Base-by-base conservation (phyloP, 2,113 vertebrate genomes). In the Excalfactoria chinensis region DNA sequence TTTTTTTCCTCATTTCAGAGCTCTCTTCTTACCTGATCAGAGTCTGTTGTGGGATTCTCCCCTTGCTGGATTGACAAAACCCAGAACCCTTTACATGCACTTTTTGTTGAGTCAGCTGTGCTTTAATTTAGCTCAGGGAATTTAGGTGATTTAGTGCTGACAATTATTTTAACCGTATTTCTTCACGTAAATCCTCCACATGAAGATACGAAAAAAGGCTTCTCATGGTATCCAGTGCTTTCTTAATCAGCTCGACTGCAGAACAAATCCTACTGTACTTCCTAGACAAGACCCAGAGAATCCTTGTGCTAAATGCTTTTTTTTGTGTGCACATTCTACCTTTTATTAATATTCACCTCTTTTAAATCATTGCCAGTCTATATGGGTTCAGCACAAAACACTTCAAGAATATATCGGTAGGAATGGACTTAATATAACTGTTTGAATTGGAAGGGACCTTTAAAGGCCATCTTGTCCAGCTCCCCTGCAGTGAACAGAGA, bases 351-450 rank as follows among this genome's bases (percentile, higher is more conserved):
- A 48, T 56, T 90, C 5, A 70, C 66, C 28, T 23, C 1, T 73
- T 48, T 2, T 0, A 73, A 88, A 66, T 43, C 56, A 9, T 48
- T 84, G n/a, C 40, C 59, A 70, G 30, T 0, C 0, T 56, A 11
- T 23, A 48, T 48, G 13, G 11, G 8, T 83, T 92, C 69, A 55
- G 13, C 74, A 76, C 0, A 2, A 91, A 70, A 11, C 25, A 23
- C 3, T 69, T 69, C 32, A 70, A 30, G 56, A 60, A 7, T 21
- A 19, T 60, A 20, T 34, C 20, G 49, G 44, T 59, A 85, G 35
- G 18, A 63, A 35, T 11, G 6, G 8, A 18, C 14, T 76, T 87
- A 21, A 91, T 34, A 86, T 84, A 69, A 30, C 8, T 53, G 51
- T 53, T 53, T 53, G 26, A 53, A 28, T 17, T 28, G 51, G 51